phyloP scores from a whole-genome alignment of 2,113 vertebrate species.

The Pica pica region DNA sequence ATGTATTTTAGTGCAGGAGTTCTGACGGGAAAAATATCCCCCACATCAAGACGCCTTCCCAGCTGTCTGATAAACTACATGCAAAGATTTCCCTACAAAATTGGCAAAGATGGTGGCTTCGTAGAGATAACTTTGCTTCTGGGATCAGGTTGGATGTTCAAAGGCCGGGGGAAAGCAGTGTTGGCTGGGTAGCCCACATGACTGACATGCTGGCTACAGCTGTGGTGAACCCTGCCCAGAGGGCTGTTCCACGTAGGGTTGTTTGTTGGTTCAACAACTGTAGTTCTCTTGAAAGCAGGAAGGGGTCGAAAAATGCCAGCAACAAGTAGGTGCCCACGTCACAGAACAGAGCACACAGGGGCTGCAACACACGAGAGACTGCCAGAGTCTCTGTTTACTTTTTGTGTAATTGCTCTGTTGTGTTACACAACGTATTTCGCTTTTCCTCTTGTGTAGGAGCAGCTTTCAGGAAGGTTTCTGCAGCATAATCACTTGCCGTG shows the following conservation, averaged over 20 bases:
- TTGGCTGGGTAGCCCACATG: not conserved
- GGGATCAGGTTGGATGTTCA: not conserved
- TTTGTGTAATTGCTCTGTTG: not conserved
- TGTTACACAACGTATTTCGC: not conserved
- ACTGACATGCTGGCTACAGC: not conserved
- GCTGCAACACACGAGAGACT: fast-evolving
- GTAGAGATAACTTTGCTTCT: not conserved
- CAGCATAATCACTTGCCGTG: slow-evolving; percentile 18
- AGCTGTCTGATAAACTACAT: not conserved
- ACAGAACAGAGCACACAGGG: not conserved
- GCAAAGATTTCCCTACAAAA: not conserved
- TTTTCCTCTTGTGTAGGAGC: not conserved
- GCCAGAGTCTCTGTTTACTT: not conserved
- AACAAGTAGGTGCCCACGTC: not conserved
- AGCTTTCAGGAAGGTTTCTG: slow-evolving; percentile 27
- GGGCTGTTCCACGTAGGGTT: not conserved
- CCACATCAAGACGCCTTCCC: not conserved
- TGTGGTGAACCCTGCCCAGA: not conserved
- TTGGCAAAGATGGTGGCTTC: not conserved
- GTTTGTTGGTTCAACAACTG: not conserved
- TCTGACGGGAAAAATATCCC: not conserved
- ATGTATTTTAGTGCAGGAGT: not conserved
- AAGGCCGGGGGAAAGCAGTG: not conserved
- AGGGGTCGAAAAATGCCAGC: not conserved
- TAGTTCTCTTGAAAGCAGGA: slow-evolving; percentile 18